phyloP scores from a whole-genome alignment of 2,797 vertebrate genomes.

The Lophotriccus pileatus region DNA sequence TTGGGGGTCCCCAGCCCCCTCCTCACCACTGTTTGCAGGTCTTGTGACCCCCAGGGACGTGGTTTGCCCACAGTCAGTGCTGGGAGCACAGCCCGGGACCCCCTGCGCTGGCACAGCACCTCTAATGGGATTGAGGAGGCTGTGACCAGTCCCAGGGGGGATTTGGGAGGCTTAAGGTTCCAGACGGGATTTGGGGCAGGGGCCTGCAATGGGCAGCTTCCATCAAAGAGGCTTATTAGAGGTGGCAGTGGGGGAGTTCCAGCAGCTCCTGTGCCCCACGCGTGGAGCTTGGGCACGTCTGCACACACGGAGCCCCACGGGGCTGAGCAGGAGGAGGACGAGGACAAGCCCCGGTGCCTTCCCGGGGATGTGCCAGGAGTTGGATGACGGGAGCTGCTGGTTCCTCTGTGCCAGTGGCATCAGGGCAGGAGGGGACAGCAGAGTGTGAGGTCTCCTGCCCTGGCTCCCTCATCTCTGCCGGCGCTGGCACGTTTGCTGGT shows the following conservation, averaged over 20 bases:
- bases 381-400: neutral
- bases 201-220: neutral
- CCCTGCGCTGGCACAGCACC: neutral
- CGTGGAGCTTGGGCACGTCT: neutral
- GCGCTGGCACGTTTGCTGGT: neutral
- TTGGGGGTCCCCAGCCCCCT: neutral
- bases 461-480: neutral
- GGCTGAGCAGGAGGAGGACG: rapidly evolving
- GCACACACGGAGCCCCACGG: rapidly evolving
- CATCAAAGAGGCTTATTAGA: slow-evolving; percentile 60
- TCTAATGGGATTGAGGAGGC: slow-evolving; percentile 48
- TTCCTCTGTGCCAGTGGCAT: neutral
- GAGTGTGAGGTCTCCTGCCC: neutral
- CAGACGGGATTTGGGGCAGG: slow-evolving; percentile 58
- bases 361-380: rapidly evolving
- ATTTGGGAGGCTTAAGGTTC: slow-evolving; percentile 65
- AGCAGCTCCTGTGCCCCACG: neutral
- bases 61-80: neutral
- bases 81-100: neutral
- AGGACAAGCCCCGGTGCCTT: neutral
- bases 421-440: neutral
- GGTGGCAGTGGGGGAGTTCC: neutral
- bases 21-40: rapidly evolving
- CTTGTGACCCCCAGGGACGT: neutral
- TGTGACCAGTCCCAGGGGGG: neutral